Evolutionary conservation across 1,140 invertebrate species (phyloP), one percentile per base, ranked within the genome.

Genomic region (Bacillus rossius): DNA sequence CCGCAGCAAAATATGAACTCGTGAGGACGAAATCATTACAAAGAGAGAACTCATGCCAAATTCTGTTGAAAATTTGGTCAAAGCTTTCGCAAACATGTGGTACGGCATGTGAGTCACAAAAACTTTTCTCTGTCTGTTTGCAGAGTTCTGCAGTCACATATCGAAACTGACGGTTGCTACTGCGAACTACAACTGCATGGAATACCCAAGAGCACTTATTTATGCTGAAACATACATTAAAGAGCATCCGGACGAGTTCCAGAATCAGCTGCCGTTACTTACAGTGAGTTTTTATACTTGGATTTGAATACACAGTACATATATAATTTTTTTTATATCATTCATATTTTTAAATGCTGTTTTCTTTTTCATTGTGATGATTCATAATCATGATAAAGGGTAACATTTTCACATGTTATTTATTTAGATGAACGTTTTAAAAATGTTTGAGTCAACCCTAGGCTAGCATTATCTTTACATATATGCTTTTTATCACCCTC

Each of bases 161-260:
- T 81, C 85, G 55, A 85, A 84, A 65, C 66, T 86, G n/a, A 70
- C 79, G 17, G 75, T 90, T 48, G 83, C 88, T 1, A 74, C 81
- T 23, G 84, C 83, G 23, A 88, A 87, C 65, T 89, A 85, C 64
- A 75, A 83, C 13, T 87, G 84, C 52, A 82, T 82, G 0, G 88
- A 91, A 66, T 83, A 88, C 67, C 81, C 87, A 48, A 73, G 88
- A 14, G 84, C 88, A 0, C 64, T 91, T 17, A 81, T 88, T 66
- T 91, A 89, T 66, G 65, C 90, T 17, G 88, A 92, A 66, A 69
- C 84, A 47, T 85, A 88, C 55, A 83, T 90, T 72, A 75, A 75
- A 10, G 76, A 80, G 42, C 75, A 79, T 52, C 76, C 79, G 16
- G 70, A 79, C 14, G 73, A 76, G 10, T 68, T 88, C 22, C 78